A percentile compares a stretch with the other conserved stretches of the same genome.
phyloP scores from a whole-genome alignment of 2,113 vertebrate species.

The Perca schrenkii region DNA sequence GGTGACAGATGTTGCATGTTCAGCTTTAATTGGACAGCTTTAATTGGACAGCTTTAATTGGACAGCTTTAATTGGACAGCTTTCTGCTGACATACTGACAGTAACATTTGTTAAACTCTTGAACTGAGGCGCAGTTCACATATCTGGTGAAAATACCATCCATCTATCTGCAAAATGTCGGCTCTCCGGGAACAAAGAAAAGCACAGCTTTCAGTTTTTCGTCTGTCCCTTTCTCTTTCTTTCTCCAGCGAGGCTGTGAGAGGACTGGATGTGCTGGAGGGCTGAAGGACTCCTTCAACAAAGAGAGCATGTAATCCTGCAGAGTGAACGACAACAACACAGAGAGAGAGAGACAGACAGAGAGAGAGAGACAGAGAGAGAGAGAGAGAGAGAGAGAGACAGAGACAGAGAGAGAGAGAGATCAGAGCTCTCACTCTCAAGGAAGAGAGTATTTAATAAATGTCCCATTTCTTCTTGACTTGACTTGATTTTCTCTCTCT shows the following conservation, averaged over 20 bases:
- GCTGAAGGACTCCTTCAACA: slow-evolving; percentile 1
- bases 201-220: neutral
- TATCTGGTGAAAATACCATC: neutral
- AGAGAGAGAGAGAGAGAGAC: no score
- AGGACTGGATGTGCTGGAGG: neutral
- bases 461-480: neutral
- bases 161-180: neutral
- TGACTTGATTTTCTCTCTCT: no score
- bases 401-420: no score
- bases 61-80: neutral
- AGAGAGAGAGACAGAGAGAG: no score
- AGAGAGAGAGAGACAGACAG: no score
- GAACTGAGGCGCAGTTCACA: neutral
- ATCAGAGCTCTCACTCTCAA: neutral
- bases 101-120: neutral
- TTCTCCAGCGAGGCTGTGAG: neutral
- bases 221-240: neutral
- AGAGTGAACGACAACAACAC: neutral
- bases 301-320: neutral
- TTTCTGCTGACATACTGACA: neutral
- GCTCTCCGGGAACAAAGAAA: neutral
- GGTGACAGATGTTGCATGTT: no score
- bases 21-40: no score
- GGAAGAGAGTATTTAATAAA: neutral
- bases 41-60: no score